phyloP scores from a whole-genome alignment of 2,113 vertebrate species.

The Corvus moneduloides region DNA sequence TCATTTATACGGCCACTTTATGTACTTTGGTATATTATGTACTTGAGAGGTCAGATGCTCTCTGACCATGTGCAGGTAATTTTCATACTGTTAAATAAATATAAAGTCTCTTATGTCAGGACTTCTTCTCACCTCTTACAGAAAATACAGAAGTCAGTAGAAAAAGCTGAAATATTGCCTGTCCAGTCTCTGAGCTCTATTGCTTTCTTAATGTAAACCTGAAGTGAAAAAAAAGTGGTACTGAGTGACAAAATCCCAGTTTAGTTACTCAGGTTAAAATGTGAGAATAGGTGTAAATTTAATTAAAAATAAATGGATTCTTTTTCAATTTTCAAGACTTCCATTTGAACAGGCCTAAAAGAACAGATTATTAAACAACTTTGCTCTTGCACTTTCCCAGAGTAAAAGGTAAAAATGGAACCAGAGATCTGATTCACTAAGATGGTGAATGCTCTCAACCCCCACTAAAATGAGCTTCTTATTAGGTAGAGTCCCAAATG shows the following conservation, averaged over 20 bases:
- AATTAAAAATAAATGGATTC: neutral
- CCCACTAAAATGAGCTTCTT: neutral
- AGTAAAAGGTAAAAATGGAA: neutral
- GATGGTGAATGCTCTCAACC: neutral
- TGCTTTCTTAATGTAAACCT: neutral
- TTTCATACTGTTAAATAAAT: neutral
- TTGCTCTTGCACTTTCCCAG: neutral
- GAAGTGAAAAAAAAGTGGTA: neutral
- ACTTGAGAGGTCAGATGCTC: neutral
- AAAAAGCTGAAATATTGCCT: neutral
- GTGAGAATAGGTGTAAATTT: neutral
- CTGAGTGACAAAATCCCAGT: neutral
- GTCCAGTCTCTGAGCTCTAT: neutral
- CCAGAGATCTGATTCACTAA: neutral
- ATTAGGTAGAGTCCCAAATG: neutral
- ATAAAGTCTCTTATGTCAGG: neutral
- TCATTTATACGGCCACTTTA: neutral
- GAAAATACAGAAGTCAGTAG: neutral
- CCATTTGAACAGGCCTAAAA: slow-evolving; percentile 38
- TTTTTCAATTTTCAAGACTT: neutral
- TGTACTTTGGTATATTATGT: neutral
- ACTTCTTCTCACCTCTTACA: neutral
- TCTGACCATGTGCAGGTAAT: neutral
- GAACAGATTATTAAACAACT: neutral
- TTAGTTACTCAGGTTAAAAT: neutral